A percentile compares a stretch with the other conserved stretches of the same genome.
Conservation (phyloP, 1,140 invertebrate species). For the Aphelinus certus region DNA sequence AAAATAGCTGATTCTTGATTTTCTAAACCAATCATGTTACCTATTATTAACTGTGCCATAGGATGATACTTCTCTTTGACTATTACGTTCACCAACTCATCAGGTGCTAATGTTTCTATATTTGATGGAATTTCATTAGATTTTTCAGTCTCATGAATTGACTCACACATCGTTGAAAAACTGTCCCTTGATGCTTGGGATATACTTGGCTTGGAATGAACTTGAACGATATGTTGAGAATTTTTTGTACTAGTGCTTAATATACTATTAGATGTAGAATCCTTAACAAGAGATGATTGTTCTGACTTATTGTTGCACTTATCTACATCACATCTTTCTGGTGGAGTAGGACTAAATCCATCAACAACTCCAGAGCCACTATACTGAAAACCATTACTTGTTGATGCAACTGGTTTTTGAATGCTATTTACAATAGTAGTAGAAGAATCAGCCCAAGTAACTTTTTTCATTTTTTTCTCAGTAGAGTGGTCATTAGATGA, state of each 20-base stretch:
- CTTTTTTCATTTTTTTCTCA: conserved; percentile 37
- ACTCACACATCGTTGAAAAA: conserved; percentile 12
- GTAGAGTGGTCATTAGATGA: conserved; percentile 3
- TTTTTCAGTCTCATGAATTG: conserved; percentile 31
- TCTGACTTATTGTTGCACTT: neutral
- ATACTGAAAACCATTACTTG: conserved; percentile 25
- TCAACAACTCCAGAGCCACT: conserved; percentile 25
- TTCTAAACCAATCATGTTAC: conserved; percentile 58
- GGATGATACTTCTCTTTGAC: conserved; percentile 56
- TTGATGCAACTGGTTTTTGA: conserved; percentile 17
- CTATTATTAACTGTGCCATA: conserved; percentile 58
- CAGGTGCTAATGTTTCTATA: conserved; percentile 53
- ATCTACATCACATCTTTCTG: conserved; percentile 8
- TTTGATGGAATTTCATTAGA: neutral
- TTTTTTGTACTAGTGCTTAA: conserved; percentile 18
- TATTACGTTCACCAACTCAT: conserved; percentile 57
- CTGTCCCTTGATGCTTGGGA: conserved; percentile 1
- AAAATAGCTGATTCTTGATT: conserved; percentile 48
- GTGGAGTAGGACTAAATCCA: conserved; percentile 26
- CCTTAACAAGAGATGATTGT: neutral
- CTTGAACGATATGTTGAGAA: conserved; percentile 18
- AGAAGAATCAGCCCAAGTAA: conserved; percentile 35
- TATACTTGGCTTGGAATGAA: conserved; percentile 17
- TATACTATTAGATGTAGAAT: conserved; percentile 14
- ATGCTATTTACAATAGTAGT: conserved; percentile 1